Conservation (phyloP, 2,113 vertebrate genomes). For the Thamnophis sirtalis region DNA sequence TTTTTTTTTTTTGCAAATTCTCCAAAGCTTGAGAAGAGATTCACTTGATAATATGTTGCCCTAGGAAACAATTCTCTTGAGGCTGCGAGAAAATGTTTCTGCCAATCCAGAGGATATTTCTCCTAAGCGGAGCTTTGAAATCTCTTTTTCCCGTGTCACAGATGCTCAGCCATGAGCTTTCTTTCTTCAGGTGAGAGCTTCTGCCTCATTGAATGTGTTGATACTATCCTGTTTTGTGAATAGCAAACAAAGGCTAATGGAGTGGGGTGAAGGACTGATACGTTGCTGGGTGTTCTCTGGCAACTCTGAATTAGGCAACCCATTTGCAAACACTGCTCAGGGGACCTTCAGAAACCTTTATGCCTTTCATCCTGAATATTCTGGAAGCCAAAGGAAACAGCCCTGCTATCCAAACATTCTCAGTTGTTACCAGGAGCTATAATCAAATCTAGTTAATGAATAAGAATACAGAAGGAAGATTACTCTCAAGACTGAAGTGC, state of each 20-base stretch:
- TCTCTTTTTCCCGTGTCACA: background rate
- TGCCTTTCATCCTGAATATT: background rate
- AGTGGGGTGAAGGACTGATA: background rate
- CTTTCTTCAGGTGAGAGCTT: background rate
- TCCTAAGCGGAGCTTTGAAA: constrained; percentile 7
- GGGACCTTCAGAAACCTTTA: background rate
- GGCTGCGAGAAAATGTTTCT: background rate
- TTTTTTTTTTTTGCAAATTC: background rate
- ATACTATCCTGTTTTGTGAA: background rate
- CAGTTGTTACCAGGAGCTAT: background rate
- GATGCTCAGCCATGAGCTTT: background rate
- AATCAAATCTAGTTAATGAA: background rate
- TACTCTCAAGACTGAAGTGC: background rate
- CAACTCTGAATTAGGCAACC: background rate
- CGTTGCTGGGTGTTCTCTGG: background rate
- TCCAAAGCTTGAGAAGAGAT: background rate
- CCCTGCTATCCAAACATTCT: background rate
- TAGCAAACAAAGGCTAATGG: background rate
- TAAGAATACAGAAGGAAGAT: background rate
- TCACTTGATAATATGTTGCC: background rate
- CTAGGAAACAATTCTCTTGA: constrained; percentile 4
- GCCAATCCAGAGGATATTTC: constrained; percentile 1
- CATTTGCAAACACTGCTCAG: background rate
- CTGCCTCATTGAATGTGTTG: background rate
- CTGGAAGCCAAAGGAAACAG: background rate